Evolutionary conservation across 2,888 invertebrate species (phyloP), one percentile per base, ranked within the genome.

Genomic region (Lasioglossum zephyrum): DNA sequence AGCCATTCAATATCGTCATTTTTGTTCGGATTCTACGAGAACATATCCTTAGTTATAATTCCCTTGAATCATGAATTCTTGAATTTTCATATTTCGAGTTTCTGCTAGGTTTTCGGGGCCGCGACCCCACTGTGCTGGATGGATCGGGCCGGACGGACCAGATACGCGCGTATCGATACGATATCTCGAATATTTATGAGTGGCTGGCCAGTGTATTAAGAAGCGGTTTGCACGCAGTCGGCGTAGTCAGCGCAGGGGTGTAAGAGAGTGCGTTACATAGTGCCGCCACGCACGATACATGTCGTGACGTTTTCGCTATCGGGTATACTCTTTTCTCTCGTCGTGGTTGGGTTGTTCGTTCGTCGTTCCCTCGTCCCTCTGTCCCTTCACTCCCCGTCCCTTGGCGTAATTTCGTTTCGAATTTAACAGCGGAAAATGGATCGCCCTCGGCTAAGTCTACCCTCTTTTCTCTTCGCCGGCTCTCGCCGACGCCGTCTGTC

Each of bases 231-330:
- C 83, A 82, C 86, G 89, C 85, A 80, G 31, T 76, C 70, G 57
- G 87, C 87, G 84, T 84, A 80, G 39, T 11, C 39, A 77, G 44
- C 63, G 31, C 31, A 63, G 18, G 63, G 63, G 63, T 31, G 91
- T 88, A 89, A 91, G 90, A 91, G 85, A 84, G 86, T 89, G 87
- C 89, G 88, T 94, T 93, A 94, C 91, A 92, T 91, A 94, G 91
- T 93, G 92, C 92, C 84, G 81, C 81, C 86, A 88, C 88, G 85
- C 94, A 94, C 94, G 94, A 92, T 91, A 94, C 92, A 92, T 94
- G 92, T 91, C 94, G 94, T 94, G 94, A 92, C 92, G 91, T 87
- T 87, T 87, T 79, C 80, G 77, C 77, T 22, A 53, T 66, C 74
- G 53, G 26, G 70, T 57, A 31, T 74, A 31, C 66, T 49, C 74